Conservation (phyloP, 2,113 vertebrate species). For the Oryzias woworae region DNA sequence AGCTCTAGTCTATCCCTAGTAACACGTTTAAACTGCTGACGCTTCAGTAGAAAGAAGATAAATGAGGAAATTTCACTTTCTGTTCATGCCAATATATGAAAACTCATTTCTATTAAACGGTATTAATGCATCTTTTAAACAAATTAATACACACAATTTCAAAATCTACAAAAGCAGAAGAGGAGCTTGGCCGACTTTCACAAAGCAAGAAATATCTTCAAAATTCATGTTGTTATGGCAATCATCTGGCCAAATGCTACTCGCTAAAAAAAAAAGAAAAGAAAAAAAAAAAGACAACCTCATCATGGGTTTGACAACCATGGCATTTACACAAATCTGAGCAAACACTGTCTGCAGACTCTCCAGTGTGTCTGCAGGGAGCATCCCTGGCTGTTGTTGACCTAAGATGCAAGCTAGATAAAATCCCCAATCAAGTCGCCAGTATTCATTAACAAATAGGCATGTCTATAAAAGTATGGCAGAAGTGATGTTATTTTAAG, state of each 20-base stretch:
- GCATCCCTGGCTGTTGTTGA: slow-evolving; percentile 64
- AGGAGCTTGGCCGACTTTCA: not conserved
- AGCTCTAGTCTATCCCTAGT: too few relatives aligned
- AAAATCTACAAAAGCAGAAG: not conserved
- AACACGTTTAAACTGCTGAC: not conserved
- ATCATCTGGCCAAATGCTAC: slow-evolving; percentile 45
- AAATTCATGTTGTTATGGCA: slow-evolving; percentile 23
- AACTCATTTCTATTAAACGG: too few relatives aligned
- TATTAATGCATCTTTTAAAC: too few relatives aligned
- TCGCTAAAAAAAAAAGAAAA: not conserved
- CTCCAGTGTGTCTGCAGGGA: slow-evolving; percentile 51
- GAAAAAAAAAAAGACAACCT: slow-evolving; percentile 41
- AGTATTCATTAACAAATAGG: slow-evolving; percentile 4
- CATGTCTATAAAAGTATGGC: not conserved
- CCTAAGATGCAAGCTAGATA: slow-evolving; percentile 67
- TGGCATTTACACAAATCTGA: slow-evolving; percentile 71
- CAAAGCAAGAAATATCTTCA: slow-evolving; percentile 9
- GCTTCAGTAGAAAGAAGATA: too few relatives aligned
- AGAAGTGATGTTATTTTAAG: not conserved
- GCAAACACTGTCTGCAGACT: slow-evolving; percentile 67
- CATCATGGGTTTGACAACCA: slow-evolving; percentile 62
- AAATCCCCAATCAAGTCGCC: slow-evolving; percentile 31
- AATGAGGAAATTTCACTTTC: too few relatives aligned
- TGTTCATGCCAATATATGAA: too few relatives aligned
- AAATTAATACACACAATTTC: not conserved